Evolutionary conservation across 2,797 vertebrate species (phyloP), one percentile per base, ranked within the genome.

Genomic region (Sebastiscus albofasciatus): DNA sequence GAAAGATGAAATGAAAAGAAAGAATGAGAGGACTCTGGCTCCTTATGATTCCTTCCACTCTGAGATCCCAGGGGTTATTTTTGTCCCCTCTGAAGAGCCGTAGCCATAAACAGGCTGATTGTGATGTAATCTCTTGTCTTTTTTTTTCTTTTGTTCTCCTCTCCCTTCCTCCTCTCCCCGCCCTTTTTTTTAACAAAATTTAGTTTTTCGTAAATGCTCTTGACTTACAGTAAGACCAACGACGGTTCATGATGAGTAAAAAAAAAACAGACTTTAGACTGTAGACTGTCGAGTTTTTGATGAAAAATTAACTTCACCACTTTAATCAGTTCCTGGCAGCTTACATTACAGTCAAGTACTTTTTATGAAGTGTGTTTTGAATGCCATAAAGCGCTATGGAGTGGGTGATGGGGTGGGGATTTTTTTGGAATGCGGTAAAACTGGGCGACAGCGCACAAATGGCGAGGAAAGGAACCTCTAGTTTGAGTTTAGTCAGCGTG

Each of bases 21-120:
- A 83, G 75, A 91, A 77, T 64, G 73, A 85, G 82, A 85, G 68
- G 77, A 87, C 85, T 86, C 62, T 87, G 66, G 71, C 76, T 83
- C 75, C 70, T 80, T 83, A n/a, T 67, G 77, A 82, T 82, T 89
- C 71, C 60, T 87, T 85, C 74, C 68, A 79, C 73, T 84, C 77
- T 78, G 69, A 76, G 67, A 79, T 90, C 87, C 64, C 78, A 60
- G 61, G 67, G 85, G 82, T 82, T 88, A 84, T 90, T 90, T 91
- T 70, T 81, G 89, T 87, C 80, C 80, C 82, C 9, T 66, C 42
- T 64, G 72, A 86, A 77, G 36, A 77, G 74, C 71, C 49, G 54
- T 87, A 84, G 65, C 81, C 72, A 61, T 79, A 83, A 91, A 91
- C 83, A 82, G 66, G 69, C 77, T 69, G 66, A 75, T 67, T 78